Evolutionary conservation across 92 coral and sea anemone genomes (phyloP), one percentile per base, ranked within the genome.

Genomic region (Palythoa heliodiscus): DNA sequence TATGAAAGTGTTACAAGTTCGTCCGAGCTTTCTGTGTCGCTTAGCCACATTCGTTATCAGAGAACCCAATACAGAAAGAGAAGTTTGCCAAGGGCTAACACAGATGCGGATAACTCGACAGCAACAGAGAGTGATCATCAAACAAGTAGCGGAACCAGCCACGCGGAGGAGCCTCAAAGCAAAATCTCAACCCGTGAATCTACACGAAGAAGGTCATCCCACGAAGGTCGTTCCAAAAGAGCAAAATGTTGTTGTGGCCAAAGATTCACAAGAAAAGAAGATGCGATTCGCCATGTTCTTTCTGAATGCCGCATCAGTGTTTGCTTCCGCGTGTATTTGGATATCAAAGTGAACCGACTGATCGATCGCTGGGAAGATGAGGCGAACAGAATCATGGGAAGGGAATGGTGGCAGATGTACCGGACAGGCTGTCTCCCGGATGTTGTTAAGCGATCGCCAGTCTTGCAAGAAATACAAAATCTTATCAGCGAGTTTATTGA

Each of bases 361-460:
- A 85, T 89, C 23, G 80, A 86, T 69, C 61, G 73, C 75, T 89
- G 87, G 89, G 78, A 53, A 77, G 78, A 79, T 66, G 89, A 89
- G 25, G 87, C 75, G 83, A 87, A 82, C 73, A 82, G 85, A 39
- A 87, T 83, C 71, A 61, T 87, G 88, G 92, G 92, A 38, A 76
- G 92, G 68, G 85, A 83, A 14, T 90, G 92, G 92, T 90, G 92
- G 92, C 90, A 90, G 37, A 69, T 86, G 72, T 90, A 90, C 64
- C 82, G 81, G 68, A 87, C 92, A 2, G 88, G 92, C 14, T 78
- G 88, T 24, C 63, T 90, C 82, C 92, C 92, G 50, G 90, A 90
- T 77, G 83, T 76, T 13, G 79, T 29, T 76, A 83, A 64, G 84
- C 79, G 85, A 17, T 82, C 84, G 52, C 88, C 92, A 16, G 79